Evolutionary conservation across 2,113 vertebrate genomes (phyloP).

Genomic region (Notothenia rossii): DNA sequence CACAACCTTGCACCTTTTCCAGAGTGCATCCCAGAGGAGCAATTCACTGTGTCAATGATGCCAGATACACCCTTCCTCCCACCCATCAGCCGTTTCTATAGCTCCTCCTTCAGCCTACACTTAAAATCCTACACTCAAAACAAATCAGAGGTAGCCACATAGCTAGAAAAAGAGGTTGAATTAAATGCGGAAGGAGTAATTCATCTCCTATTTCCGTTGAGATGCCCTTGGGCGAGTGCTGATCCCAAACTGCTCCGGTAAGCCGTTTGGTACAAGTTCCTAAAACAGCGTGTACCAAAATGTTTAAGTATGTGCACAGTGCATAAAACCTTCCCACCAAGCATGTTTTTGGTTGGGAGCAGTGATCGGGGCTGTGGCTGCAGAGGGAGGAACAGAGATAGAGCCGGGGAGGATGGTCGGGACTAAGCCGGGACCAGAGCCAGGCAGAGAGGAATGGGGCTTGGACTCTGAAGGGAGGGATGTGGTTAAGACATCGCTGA

Average conservation of each 20-base stretch:
- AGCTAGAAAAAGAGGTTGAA: conserved; percentile 24
- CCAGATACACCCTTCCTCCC: conserved; percentile 46
- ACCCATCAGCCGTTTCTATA: conserved; percentile 24
- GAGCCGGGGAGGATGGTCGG: conserved; percentile 43
- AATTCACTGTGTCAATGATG: conserved; percentile 71
- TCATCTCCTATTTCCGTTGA: conserved; percentile 30
- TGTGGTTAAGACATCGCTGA: conserved; percentile 58
- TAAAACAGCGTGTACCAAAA: conserved; percentile 18
- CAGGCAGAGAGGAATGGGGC: conserved; percentile 58
- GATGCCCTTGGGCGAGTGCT: conserved; percentile 47
- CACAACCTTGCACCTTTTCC: conserved; percentile 78
- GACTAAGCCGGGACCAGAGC: conserved; percentile 54
- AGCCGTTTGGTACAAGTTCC: not conserved
- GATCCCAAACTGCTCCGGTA: not conserved
- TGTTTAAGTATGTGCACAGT: conserved; percentile 14
- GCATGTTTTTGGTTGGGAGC: conserved; percentile 40
- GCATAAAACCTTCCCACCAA: conserved; percentile 35
- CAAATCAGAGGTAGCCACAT: conserved; percentile 23
- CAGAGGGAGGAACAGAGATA: conserved; percentile 56
- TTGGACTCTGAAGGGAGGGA: conserved; percentile 48
- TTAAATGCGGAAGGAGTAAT: conserved; percentile 40
- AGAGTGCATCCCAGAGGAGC: conserved; percentile 69
- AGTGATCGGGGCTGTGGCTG: conserved; percentile 58
- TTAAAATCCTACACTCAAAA: conserved; percentile 30
- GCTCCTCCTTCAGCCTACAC: conserved; percentile 27